Evolutionary conservation across 1,140 invertebrate species (phyloP).

Genomic region (Zaprionus tsacasi): DNA sequence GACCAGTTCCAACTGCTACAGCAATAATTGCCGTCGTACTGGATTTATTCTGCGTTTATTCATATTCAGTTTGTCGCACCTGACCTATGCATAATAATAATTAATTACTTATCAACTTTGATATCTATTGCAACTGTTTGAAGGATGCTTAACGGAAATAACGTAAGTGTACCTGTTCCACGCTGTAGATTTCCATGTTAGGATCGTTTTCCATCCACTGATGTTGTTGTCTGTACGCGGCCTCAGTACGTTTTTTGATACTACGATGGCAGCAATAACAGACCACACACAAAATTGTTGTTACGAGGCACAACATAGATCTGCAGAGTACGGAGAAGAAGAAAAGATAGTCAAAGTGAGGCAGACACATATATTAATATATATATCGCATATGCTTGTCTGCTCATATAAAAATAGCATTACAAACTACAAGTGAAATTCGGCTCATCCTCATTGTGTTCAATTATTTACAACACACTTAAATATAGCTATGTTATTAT

Average conservation of each 20-base stretch:
- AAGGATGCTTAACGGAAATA: too few relatives aligned
- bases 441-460: too few relatives aligned
- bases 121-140: neutral
- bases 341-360: neutral
- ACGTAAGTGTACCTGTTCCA: conserved; percentile 86
- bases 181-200: conserved; percentile 88
- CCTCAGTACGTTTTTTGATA: conserved; percentile 86
- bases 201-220: conserved; percentile 87
- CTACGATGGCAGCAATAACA: conserved; percentile 89
- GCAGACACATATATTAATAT: neutral
- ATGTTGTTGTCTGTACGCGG: conserved; percentile 85
- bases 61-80: conserved; percentile 31
- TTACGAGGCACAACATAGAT: conserved; percentile 87
- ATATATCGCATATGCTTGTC: too few relatives aligned
- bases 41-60: conserved; percentile 23
- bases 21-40: conserved; percentile 35
- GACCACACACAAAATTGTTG: conserved; percentile 87
- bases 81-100: conserved; percentile 75
- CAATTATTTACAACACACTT: conserved; percentile 26
- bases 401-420: too few relatives aligned
- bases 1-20: conserved; percentile 25
- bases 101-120: conserved; percentile 43
- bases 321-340: conserved; percentile 85
- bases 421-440: too few relatives aligned
- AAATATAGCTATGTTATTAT: neutral